Base-by-base conservation (phyloP, 1,140 invertebrate genomes). In the Drosophila teissieri region DNA sequence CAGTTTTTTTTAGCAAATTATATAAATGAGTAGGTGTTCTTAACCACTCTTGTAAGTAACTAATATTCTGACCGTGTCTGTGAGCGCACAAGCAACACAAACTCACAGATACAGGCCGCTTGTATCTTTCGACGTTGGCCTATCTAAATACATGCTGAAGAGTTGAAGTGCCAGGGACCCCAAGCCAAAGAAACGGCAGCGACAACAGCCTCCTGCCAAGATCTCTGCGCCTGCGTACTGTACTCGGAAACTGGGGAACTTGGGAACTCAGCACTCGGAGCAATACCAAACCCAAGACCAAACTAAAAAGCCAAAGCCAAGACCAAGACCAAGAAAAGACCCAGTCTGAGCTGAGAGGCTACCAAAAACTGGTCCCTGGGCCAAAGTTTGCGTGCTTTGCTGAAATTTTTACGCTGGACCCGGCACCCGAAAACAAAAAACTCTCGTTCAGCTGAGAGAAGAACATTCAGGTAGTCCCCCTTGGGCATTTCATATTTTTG, bases 311-410 rank as follows among this genome's bases (percentile, higher is more conserved):
- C 39, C n/a, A 40, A 40, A 22, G 12, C 42, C 22, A 45, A 46
- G 46, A 58, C 51, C 56, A 69, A 61, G 48, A 62, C 42, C 42
- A 55, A 54, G 42, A 39, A 17, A 37, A 45, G 46, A 53, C 54
- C 54, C 46, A 57, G 39, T 40, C 57, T 36, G 44, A 45, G 49
- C 46, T 61, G 46, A 36, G 46, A 56, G 24, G 24, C 60, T 60
- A 68, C 73, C 63, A 67, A 80, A 85, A 85, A 85, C 82, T 78
- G 82, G 82, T 85, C 78, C 61, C 61, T 60, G 69, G 67, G 84
- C 84, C 83, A 86, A 86, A 86, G 83, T 86, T 86, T 86, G 83
- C 83, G 83, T 86, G 83, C 80, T 67, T 88, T 79, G 83, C 83
- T 79, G 37, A 86, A 88, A 78, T 70, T 62, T 78, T 75, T 62